phyloP scores from a whole-genome alignment of 2,113 vertebrate genomes.

The Calonectris borealis region DNA sequence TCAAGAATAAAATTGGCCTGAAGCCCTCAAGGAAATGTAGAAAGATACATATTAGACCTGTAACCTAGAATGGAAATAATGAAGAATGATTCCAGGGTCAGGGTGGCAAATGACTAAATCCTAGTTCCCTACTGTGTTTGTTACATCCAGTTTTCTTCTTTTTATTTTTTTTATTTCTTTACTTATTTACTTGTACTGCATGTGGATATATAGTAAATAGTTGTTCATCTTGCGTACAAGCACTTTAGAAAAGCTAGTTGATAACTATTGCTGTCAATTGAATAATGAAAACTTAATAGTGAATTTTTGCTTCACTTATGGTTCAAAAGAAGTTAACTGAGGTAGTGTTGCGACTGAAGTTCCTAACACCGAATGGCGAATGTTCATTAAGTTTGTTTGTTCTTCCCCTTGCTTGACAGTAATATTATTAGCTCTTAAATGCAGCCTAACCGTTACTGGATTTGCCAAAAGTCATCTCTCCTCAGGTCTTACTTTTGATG shows the following conservation, averaged over 20 bases:
- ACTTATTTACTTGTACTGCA: background rate
- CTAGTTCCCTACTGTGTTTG: background rate
- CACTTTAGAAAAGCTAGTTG: background rate
- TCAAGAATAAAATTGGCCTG: background rate
- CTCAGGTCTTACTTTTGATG: constrained; percentile 94
- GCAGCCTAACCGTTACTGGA: background rate
- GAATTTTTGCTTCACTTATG: background rate
- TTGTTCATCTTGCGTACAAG: background rate
- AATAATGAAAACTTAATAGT: background rate
- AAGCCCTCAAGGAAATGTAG: background rate
- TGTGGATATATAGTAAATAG: background rate
- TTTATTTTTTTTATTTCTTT: background rate
- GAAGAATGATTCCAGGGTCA: background rate
- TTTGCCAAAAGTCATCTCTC: background rate
- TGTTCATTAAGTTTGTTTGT: background rate
- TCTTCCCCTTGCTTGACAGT: background rate
- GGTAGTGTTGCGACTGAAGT: background rate
- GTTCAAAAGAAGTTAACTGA: background rate
- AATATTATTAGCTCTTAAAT: background rate
- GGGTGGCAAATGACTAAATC: background rate
- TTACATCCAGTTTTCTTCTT: background rate
- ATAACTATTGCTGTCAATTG: background rate
- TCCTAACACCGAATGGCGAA: background rate
- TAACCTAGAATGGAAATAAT: background rate
- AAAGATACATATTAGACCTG: background rate